Evolutionary conservation across 2,113 vertebrate species (phyloP).

Genomic region (Athene noctua): DNA sequence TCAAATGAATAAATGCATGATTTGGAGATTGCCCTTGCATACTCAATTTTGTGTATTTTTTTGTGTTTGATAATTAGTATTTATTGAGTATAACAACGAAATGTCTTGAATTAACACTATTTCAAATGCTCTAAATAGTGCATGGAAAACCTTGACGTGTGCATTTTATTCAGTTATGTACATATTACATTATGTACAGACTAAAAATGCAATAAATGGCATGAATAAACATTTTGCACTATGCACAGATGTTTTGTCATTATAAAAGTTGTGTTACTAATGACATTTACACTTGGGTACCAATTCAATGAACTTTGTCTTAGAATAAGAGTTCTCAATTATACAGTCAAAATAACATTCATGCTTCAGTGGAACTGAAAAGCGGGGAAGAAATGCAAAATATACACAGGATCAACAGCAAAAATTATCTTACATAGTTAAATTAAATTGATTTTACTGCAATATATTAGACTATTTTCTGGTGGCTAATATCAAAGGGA

Average conservation of each 20-base stretch:
- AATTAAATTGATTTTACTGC: neutral
- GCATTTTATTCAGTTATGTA: neutral
- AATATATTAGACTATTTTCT: neutral
- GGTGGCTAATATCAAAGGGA: neutral
- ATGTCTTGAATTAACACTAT: neutral
- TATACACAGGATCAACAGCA: neutral
- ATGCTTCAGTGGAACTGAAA: conserved; percentile 44
- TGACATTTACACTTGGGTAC: conserved; percentile 48
- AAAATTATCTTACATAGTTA: conserved; percentile 4
- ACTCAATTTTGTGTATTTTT: neutral
- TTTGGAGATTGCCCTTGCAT: neutral
- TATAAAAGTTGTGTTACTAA: conserved; percentile 45
- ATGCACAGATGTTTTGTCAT: conserved; percentile 30
- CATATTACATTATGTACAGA: neutral
- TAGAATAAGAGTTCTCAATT: conserved; percentile 51
- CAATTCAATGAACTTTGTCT: conserved; percentile 57
- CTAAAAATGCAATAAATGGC: conserved; percentile 9
- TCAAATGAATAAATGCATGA: neutral
- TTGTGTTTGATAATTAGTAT: neutral
- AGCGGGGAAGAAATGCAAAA: neutral
- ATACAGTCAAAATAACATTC: conserved; percentile 31
- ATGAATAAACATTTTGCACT: conserved; percentile 7
- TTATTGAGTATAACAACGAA: neutral
- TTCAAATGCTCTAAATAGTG: conserved; percentile 1
- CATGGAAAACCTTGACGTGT: neutral